Percentiles rank a stretch among this genome's conserved stretches.
Conservation (phyloP, 2,888 invertebrate species). For the Antheraea assamensis region DNA sequence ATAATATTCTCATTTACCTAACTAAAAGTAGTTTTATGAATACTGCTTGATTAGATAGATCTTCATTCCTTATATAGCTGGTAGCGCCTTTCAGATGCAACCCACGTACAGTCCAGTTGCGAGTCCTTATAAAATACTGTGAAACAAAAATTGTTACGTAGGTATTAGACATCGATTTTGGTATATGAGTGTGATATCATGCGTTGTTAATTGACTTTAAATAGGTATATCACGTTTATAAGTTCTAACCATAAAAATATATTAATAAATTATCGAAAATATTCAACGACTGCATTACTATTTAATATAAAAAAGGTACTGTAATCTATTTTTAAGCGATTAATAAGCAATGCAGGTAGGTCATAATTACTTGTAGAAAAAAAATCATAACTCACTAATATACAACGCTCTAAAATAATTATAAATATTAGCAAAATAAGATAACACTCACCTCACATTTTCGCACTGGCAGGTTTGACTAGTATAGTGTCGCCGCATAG, state of each 20-base stretch:
- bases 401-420: too few relatives aligned
- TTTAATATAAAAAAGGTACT: not conserved
- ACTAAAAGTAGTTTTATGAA: constrained; percentile 74
- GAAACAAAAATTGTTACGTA: constrained; percentile 36
- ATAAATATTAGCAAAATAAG: not conserved
- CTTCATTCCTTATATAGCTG: constrained; percentile 71
- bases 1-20: constrained; percentile 51
- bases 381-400: too few relatives aligned
- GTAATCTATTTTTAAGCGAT: not conserved
- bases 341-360: too few relatives aligned
- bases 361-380: too few relatives aligned
- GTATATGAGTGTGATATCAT: constrained; percentile 17
- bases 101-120: constrained; percentile 52
- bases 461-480: constrained; percentile 76
- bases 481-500: constrained; percentile 60
- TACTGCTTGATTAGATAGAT: constrained; percentile 80
- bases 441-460: constrained; percentile 60
- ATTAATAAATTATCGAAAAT: not conserved
- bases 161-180: constrained; percentile 16
- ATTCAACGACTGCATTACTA: not conserved
- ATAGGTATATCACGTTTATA: not conserved
- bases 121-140: constrained; percentile 67
- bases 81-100: constrained; percentile 60
- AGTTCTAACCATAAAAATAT: not conserved
- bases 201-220: constrained; percentile 17